These are phyloP conservation scores for Myiotriccus ornatus DNA, from an alignment of 2,797 vertebrate species.

Conservation along the genomic window DNA sequence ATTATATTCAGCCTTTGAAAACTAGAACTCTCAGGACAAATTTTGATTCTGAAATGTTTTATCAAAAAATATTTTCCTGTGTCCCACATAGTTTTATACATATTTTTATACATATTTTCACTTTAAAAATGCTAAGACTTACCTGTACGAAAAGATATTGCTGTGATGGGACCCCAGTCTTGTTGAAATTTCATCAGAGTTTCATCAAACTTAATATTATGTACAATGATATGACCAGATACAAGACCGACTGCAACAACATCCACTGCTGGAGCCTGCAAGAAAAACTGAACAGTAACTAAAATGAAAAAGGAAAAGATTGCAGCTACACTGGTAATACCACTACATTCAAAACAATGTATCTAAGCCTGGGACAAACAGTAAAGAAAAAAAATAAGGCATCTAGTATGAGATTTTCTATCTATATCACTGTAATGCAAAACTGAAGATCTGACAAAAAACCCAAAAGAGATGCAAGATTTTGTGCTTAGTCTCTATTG, in stretches of 20 bases:
- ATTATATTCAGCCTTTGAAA: neutral
- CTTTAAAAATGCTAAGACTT: neutral
- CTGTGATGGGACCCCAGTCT: constrained; percentile 94
- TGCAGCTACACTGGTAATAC: neutral
- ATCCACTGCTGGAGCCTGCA: constrained; percentile 91
- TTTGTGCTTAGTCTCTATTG: fast-evolving
- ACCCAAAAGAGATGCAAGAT: neutral
- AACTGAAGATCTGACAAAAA: neutral
- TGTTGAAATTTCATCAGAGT: constrained; percentile 93
- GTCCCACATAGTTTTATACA: neutral
- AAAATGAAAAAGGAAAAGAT: neutral
- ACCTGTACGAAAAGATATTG: constrained; percentile 94
- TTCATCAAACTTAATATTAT: constrained; percentile 93
- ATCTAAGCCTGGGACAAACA: neutral
- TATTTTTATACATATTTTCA: neutral
- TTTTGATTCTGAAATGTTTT: neutral
- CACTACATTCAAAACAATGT: fast-evolving
- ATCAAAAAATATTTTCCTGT: neutral
- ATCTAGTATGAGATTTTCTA: neutral
- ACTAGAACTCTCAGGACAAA: neutral
- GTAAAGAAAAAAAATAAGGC: neutral
- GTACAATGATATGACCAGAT: constrained; percentile 88
- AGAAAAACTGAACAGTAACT: neutral
- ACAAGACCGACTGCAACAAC: constrained; percentile 87
- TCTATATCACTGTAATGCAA: fast-evolving